These are phyloP conservation scores for Microtus richardsoni DNA, from an alignment of 2,113 vertebrate species.

Conservation along the genomic window DNA sequence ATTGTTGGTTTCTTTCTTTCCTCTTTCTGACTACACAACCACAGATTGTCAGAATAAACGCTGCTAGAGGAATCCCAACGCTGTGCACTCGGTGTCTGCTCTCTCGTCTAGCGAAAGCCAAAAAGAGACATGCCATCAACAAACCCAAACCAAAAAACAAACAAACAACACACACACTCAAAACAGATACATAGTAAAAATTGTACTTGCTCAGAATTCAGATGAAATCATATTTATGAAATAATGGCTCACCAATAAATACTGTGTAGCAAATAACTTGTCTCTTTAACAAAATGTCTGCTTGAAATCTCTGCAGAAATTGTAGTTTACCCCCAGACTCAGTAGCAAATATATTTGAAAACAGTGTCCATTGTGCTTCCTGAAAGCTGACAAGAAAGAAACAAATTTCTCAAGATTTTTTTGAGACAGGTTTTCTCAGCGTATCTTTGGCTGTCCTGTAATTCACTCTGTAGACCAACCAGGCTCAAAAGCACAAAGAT, in stretches of 20 bases:
- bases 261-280: neutral
- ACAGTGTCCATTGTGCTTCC: neutral
- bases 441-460: too few species aligned
- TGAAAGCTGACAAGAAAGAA: neutral
- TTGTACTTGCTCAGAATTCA: neutral
- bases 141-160: neutral
- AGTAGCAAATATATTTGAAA: constrained; percentile 1
- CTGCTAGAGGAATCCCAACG: neutral
- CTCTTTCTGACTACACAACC: neutral
- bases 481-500: too few species aligned
- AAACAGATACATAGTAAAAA: neutral
- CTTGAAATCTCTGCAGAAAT: neutral
- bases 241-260: neutral
- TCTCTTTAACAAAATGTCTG: neutral
- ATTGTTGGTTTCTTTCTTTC: neutral
- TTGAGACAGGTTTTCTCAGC: too few species aligned
- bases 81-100: neutral
- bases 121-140: neutral
- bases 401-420: neutral
- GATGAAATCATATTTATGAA: neutral
- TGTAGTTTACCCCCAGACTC: neutral
- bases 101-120: neutral
- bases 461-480: too few species aligned
- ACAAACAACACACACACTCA: too few species aligned
- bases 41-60: neutral